Conservation (phyloP, 2,113 vertebrate species). For the Porphyrio hochstetteri region DNA sequence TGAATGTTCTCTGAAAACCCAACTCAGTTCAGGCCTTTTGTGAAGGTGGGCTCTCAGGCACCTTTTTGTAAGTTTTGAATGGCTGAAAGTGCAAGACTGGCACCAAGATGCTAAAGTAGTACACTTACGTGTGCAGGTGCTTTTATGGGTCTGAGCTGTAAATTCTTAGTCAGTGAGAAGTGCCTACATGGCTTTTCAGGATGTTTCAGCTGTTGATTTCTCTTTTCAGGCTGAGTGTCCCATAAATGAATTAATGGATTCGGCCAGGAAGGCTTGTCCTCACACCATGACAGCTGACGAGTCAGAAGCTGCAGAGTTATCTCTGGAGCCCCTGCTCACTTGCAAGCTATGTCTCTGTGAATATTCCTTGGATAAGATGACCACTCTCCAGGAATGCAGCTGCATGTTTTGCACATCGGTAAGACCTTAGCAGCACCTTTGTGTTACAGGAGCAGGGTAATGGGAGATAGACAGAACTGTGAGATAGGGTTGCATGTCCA, state of each 20-base stretch:
- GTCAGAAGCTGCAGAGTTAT: slow-evolving; percentile 60
- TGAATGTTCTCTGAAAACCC: background rate
- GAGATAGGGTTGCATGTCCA: background rate
- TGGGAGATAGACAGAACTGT: background rate
- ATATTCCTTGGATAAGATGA: slow-evolving; percentile 82
- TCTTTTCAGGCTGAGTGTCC: slow-evolving; percentile 17
- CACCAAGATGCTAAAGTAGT: background rate
- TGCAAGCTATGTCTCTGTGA: slow-evolving; percentile 94
- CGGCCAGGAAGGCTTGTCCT: slow-evolving; percentile 36
- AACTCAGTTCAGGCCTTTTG: background rate
- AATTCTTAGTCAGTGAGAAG: background rate
- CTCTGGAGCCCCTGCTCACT: slow-evolving; percentile 72
- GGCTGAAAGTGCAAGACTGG: background rate
- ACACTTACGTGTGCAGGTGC: background rate
- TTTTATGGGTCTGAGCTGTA: background rate
- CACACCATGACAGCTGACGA: slow-evolving; percentile 76
- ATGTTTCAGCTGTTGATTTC: slow-evolving; percentile 21
- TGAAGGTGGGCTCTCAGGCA: background rate
- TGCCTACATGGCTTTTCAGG: background rate
- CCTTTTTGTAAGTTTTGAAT: background rate
- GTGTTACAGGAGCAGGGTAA: fast-evolving
- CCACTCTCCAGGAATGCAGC: slow-evolving; percentile 83
- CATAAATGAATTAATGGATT: slow-evolving; percentile 52
- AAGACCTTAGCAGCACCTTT: background rate
- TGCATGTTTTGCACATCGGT: slow-evolving; percentile 91